phyloP scores from a whole-genome alignment of 2,113 vertebrate genomes.

The Apus apus region DNA sequence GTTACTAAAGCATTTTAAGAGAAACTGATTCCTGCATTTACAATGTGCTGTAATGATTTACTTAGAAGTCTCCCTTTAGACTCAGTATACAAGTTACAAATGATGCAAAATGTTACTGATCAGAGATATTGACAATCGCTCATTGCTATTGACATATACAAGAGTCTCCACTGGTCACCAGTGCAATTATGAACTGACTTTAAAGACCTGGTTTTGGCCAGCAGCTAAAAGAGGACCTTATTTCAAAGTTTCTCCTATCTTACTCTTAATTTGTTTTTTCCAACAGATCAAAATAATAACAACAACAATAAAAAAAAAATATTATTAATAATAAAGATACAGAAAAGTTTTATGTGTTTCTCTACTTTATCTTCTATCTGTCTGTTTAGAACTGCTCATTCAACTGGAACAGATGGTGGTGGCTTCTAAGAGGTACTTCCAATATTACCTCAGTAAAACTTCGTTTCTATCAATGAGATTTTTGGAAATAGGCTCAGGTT shows the following conservation, averaged over 20 bases:
- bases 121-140: constrained; percentile 69
- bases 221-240: neutral
- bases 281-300: neutral
- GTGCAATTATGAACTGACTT: constrained; percentile 62
- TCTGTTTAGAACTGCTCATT: neutral
- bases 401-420: neutral
- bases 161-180: constrained; percentile 25
- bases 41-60: constrained; percentile 71
- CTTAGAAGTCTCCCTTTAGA: constrained; percentile 61
- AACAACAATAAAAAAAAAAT: neutral
- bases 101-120: constrained; percentile 70
- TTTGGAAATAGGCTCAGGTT: neutral
- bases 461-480: neutral
- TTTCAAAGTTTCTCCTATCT: neutral
- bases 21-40: constrained; percentile 65
- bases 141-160: constrained; percentile 65
- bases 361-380: neutral
- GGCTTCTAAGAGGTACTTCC: neutral
- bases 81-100: constrained; percentile 63
- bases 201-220: constrained; percentile 45
- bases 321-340: neutral
- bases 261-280: neutral
- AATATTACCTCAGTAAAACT: neutral
- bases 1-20: constrained; percentile 65
- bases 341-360: neutral